Evolutionary conservation across 1,140 invertebrate species (phyloP).

Genomic region (Ylistrum balloti): DNA sequence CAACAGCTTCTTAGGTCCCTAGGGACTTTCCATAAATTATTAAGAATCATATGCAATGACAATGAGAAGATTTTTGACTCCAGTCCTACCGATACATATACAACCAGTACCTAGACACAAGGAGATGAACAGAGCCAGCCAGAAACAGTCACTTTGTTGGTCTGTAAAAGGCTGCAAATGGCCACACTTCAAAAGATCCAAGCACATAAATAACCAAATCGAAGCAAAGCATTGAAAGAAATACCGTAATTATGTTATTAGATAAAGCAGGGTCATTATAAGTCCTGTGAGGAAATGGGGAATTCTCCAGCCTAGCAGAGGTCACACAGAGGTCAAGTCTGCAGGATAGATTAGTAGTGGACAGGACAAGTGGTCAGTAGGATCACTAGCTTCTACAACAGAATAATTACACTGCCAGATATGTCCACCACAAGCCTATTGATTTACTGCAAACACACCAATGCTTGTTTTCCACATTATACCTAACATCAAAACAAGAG

Average conservation of each 20-base stretch:
- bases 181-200: background rate
- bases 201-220: background rate
- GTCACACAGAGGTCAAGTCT: background rate
- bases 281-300: background rate
- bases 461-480: background rate
- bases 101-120: background rate
- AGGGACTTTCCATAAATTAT: background rate
- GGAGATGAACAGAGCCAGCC: no score
- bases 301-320: background rate
- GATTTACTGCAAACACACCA: slow-evolving; percentile 29
- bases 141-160: no score
- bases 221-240: background rate
- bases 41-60: background rate
- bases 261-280: background rate
- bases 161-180: no score
- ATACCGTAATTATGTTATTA: slow-evolving; percentile 18
- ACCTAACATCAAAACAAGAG: background rate
- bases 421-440: background rate
- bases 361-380: background rate
- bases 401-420: background rate
- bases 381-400: no score
- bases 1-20: background rate
- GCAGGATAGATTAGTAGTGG: background rate
- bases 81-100: background rate
- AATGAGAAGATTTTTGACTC: background rate